Evolutionary conservation across 2,797 vertebrate genomes (phyloP).

Genomic region (Aeoliscus strigatus): DNA sequence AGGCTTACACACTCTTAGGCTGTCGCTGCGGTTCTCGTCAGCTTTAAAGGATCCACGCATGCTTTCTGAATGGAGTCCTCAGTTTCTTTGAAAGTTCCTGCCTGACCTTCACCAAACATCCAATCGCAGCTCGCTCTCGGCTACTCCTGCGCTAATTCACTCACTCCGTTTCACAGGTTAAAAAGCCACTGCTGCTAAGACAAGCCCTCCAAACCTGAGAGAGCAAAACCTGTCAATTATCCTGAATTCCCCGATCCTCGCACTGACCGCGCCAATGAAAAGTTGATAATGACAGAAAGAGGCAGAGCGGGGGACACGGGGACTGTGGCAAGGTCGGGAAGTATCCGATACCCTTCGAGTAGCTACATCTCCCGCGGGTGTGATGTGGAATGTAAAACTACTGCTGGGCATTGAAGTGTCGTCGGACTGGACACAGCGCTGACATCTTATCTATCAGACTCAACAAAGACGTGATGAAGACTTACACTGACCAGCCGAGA

Average conservation of each 20-base stretch:
- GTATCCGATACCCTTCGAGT: constrained; percentile 17
- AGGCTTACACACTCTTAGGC: too few relatives aligned
- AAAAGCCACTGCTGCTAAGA: constrained; percentile 37
- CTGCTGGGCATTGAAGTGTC: constrained; percentile 23
- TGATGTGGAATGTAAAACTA: constrained; percentile 29
- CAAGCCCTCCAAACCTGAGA: constrained; percentile 47
- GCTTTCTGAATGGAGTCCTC: constrained; percentile 23
- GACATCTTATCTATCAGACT: constrained; percentile 34
- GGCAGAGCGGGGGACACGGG: constrained; percentile 26
- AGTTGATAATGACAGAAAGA: constrained; percentile 33
- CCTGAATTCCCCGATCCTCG: constrained; percentile 37
- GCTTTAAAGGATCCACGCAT: too few relatives aligned
- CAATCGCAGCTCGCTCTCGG: constrained; percentile 40
- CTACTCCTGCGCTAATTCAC: constrained; percentile 60
- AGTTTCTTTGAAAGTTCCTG: constrained; percentile 40
- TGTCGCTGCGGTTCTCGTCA: too few relatives aligned
- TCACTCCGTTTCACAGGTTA: constrained; percentile 58
- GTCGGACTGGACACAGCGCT: constrained; percentile 42
- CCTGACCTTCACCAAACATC: constrained; percentile 61
- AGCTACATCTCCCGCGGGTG: constrained; percentile 18
- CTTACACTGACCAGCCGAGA: constrained; percentile 38
- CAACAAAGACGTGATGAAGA: constrained; percentile 44
- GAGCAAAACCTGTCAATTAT: constrained; percentile 57
- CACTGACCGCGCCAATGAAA: constrained; percentile 49
- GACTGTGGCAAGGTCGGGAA: constrained; percentile 39